These are phyloP conservation scores for Pitangus sulphuratus DNA, from an alignment of 2,797 vertebrate species.

Conservation along the genomic window DNA sequence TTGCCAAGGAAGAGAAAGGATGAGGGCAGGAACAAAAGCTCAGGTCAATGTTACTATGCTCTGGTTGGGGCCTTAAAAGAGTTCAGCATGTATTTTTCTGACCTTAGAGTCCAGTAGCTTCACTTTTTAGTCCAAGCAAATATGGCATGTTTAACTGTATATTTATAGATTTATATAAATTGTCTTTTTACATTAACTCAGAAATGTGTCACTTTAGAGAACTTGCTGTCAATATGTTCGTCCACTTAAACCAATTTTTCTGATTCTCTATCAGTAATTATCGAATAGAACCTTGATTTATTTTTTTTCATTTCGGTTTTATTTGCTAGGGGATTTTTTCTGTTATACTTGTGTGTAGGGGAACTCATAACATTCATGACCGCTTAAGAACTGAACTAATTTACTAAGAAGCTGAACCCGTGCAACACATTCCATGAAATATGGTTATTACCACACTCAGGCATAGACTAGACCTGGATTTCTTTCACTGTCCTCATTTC, in stretches of 20 bases:
- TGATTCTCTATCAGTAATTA: neutral
- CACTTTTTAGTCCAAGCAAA: slow-evolving; percentile 29
- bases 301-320: neutral
- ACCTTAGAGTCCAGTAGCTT: neutral
- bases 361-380: neutral
- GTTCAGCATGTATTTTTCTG: slow-evolving; percentile 10
- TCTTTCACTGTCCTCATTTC: neutral
- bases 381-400: neutral
- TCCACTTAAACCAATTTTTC: neutral
- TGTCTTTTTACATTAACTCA: neutral
- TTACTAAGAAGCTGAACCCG: neutral
- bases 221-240: slow-evolving; percentile 19
- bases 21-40: neutral
- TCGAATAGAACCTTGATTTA: neutral
- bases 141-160: neutral
- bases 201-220: neutral
- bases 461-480: neutral
- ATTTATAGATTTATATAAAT: neutral
- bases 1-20: neutral
- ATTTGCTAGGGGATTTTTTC: neutral
- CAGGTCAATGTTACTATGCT: neutral
- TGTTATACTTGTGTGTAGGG: neutral
- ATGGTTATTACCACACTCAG: neutral
- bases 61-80: neutral
- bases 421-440: neutral